Base-by-base conservation (phyloP, 2,113 vertebrate genomes). In the Chaetops frenatus region DNA sequence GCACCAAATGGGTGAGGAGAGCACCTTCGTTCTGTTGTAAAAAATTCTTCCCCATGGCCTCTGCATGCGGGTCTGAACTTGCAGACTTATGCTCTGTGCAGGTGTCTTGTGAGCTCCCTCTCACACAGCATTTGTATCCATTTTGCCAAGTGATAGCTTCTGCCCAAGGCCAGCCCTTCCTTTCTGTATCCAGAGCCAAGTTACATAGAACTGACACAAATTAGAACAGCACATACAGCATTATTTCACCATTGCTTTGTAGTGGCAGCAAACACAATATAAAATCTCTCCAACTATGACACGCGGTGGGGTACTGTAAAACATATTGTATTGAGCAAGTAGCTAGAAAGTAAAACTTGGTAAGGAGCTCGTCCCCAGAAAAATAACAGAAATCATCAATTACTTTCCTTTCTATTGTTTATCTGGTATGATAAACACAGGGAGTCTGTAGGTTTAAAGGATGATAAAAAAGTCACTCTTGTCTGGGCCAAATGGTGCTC, bases 31-130 rank as follows among this genome's bases (percentile, higher is more conserved):
- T 67, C 47, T 72, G 4, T 38, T 56, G 13, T 60, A 15, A 69
- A 31, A 81, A 19, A 33, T 73, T 20, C 64, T 56, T 86, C 23
- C 33, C 11, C 1, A 1, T 28, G 33, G 47, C 29, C n/a, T 64
- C 31, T 44, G n/a, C 17, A 57, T 29, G 7, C 8, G 15, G n/a
- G 12, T 56, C 22, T n/a, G 35, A 74, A 80, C 12, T 22, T 71
- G 21, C 22, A 48, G 19, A 42, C 23, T 40, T 11, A 17, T 48
- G 27, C 16, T 87, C n/a, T 60, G 12, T 44, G 24, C 8, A 29
- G 27, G 4, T 3, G 4, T 12, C 2, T 0, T 1, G 1, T 48
- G 29, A 88, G 6, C 16, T 79, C 18, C 22, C 6, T 64, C 8
- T 60, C 27, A 56, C 8, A 6, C 7, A 66, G 20, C 10, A 15